Conservation (phyloP, 2,113 vertebrate species). For the Trogon melanurus region DNA sequence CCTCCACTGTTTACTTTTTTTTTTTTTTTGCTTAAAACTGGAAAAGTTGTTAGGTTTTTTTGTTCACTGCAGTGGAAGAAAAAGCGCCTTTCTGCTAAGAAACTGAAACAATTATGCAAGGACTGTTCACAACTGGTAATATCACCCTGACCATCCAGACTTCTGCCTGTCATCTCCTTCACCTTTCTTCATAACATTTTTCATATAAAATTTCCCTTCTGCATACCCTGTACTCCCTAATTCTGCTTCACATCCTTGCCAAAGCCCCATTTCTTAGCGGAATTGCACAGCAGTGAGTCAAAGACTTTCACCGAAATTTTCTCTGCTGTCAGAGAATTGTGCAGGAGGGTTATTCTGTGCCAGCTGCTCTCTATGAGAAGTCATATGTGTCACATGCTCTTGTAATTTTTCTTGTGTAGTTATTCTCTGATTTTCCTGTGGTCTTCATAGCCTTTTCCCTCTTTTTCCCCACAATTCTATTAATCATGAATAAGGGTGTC, state of each 20-base stretch:
- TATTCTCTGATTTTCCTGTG: not conserved
- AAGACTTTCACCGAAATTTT: not conserved
- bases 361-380: not conserved
- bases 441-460: not conserved
- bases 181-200: not conserved
- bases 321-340: not conserved
- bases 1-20: not conserved
- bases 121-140: not conserved
- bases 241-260: not conserved
- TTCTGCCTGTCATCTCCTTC: not conserved
- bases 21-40: not conserved
- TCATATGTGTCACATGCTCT: fast-evolving
- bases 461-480: not conserved
- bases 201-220: not conserved
- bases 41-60: not conserved
- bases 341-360: not conserved
- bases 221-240: not conserved
- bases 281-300: not conserved
- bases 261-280: not conserved
- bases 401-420: not conserved
- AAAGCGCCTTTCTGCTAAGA: not conserved
- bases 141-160: not conserved
- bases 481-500: not conserved
- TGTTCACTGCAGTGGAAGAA: not conserved
- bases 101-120: not conserved